These are phyloP conservation scores for Hypocryptadius cinnamomeus DNA, from an alignment of 2,113 vertebrate species.

Conservation along the genomic window DNA sequence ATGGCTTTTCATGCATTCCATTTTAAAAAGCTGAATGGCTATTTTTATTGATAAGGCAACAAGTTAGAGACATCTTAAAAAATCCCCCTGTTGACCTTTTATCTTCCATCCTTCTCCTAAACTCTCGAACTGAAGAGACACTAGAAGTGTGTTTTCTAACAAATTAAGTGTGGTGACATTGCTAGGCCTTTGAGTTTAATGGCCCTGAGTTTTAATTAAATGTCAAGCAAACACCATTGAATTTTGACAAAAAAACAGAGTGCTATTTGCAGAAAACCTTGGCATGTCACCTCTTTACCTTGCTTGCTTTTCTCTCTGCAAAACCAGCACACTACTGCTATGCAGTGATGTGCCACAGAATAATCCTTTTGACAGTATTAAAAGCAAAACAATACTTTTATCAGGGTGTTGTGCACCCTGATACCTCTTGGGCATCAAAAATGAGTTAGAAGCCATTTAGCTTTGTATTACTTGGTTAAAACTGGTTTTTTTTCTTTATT, in stretches of 20 bases:
- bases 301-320: not conserved
- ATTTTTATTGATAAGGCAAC: constrained; percentile 30
- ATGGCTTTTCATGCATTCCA: constrained; percentile 8
- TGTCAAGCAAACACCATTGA: constrained; percentile 55
- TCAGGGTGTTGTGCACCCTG: not conserved
- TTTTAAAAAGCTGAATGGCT: not conserved
- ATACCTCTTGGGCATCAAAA: not conserved
- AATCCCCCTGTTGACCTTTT: constrained; percentile 17
- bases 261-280: constrained; percentile 33
- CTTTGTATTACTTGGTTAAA: not conserved
- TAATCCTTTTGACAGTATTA: not conserved
- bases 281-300: not conserved
- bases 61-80: constrained; percentile 1
- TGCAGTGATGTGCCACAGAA: not conserved
- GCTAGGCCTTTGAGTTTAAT: constrained; percentile 32
- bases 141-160: not conserved
- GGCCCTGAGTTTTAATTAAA: constrained; percentile 57
- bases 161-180: constrained; percentile 14
- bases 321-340: not conserved
- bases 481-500: not conserved
- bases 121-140: not conserved
- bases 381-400: not conserved
- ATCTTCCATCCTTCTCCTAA: not conserved
- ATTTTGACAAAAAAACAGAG: constrained; percentile 20
- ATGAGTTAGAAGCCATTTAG: not conserved